These are phyloP conservation scores for Macrophya annulata DNA, from an alignment of 2,888 invertebrate species.

Conservation along the genomic window DNA sequence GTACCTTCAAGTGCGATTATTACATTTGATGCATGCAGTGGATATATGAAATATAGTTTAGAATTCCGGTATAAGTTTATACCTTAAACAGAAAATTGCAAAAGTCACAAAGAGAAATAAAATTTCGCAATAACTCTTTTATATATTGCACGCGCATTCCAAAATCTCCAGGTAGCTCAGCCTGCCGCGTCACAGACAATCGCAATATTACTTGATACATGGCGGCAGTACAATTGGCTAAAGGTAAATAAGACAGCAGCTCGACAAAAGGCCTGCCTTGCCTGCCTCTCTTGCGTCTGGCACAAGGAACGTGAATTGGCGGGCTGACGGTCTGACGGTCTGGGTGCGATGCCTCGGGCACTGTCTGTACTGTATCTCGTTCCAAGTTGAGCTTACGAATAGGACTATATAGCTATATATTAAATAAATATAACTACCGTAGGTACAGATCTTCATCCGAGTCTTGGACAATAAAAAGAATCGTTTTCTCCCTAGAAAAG, in stretches of 20 bases:
- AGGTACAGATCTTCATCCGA: conserved; percentile 27
- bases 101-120: conserved; percentile 31
- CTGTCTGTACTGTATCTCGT: conserved; percentile 67
- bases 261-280: conserved; percentile 69
- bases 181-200: conserved; percentile 49
- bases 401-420: conserved; percentile 62
- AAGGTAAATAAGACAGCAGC: conserved; percentile 73
- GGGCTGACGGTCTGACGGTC: conserved; percentile 49
- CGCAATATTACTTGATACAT: conserved; percentile 59
- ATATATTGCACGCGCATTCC: conserved; percentile 40
- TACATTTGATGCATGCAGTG: not conserved
- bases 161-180: conserved; percentile 49
- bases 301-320: conserved; percentile 42
- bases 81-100: conserved; percentile 16
- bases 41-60: not conserved
- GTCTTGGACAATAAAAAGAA: conserved; percentile 43
- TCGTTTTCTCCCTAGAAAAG: not conserved
- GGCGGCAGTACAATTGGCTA: conserved; percentile 68
- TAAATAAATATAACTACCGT: conserved; percentile 67
- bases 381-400: conserved; percentile 53
- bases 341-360: conserved; percentile 65
- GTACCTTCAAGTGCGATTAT: conserved; percentile 9
- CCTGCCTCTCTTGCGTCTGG: conserved; percentile 47
- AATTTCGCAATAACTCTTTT: conserved; percentile 51
- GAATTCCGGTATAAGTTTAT: not conserved